Evolutionary conservation across 2,888 invertebrate genomes (phyloP), one percentile per base, ranked within the genome.

Genomic region (Scaptomyza polygonia): DNA sequence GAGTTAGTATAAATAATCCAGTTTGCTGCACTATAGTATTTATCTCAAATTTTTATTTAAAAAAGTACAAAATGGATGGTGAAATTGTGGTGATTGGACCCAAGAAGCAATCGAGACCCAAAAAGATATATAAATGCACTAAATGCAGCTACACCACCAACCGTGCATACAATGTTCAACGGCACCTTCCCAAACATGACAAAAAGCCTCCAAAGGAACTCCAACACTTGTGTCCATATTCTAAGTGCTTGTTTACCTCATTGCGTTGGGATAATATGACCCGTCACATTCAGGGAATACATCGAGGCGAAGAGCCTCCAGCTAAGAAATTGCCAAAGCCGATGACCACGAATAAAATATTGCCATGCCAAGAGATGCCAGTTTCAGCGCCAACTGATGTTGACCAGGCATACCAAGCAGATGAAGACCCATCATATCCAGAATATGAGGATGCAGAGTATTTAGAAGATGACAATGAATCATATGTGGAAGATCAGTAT

Each of bases 261-360:
- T 1, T 74, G 39, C 69, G 74, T 9, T 74, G 66, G 66, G 74
- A 74, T 30, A 74, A 74, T 39, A 47, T 74, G 2, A 44, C n/a
- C 5, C 56, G 74, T 0, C 74, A 74, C 42, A 51, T 40, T 1
- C 51, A 52, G 14, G 32, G 66, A 21, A 7, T 74, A 3, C 74
- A 74, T 32, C 45, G 53, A 18, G 27, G 14, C 1, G 5, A 43
- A 30, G 40, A 40, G 12, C 16, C 51, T 8, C 8, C 16, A 36
- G 16, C 0, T 9, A 29, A 47, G n/a, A 12, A 45, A 5, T 9
- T 14, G 3, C 18, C 14, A 5, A 39, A 14, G 5, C 27, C 25
- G 9, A 16, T 21, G n/a, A 9, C 36, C n/a, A 49, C n/a, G n/a
- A n/a, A 5, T 7, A 27, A 44, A 34, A 12, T 8, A 39, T 4